Percentiles rank a stretch among this genome's conserved stretches.
These are phyloP conservation scores for Scomberomorus guttatus DNA, from an alignment of 2,797 vertebrate species.

Conservation along the genomic window DNA sequence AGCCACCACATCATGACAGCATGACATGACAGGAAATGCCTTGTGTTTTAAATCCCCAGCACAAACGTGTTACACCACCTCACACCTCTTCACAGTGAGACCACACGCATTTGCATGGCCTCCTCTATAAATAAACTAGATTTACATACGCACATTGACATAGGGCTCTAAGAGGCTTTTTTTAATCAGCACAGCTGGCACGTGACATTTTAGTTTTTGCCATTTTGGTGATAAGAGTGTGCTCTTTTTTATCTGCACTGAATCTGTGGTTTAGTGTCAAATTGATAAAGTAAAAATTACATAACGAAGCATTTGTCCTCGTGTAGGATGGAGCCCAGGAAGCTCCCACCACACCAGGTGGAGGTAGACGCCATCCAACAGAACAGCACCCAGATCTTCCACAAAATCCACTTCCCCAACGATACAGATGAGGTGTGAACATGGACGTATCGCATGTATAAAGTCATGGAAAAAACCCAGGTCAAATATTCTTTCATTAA, in stretches of 20 bases:
- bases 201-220: neutral
- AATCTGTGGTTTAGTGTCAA: neutral
- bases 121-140: slow-evolving; percentile 34
- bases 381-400: slow-evolving; percentile 90
- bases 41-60: slow-evolving; percentile 3
- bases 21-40: slow-evolving; percentile 21
- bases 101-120: slow-evolving; percentile 36
- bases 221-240: neutral
- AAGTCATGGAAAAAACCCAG: neutral
- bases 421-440: slow-evolving; percentile 88
- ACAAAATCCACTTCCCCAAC: slow-evolving; percentile 94
- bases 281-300: neutral
- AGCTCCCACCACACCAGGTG: slow-evolving; percentile 92
- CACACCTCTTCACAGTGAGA: slow-evolving; percentile 16
- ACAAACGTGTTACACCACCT: slow-evolving; percentile 18
- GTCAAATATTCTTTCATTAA: neutral
- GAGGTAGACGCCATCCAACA: slow-evolving; percentile 94
- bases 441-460: neutral
- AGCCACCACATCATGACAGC: neutral
- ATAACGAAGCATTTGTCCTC: slow-evolving; percentile 3
- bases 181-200: neutral
- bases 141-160: slow-evolving; percentile 20
- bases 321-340: slow-evolving; percentile 91
- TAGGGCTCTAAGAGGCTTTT: neutral
- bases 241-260: slow-evolving; percentile 4